Conservation (phyloP, 2,113 vertebrate genomes). For the Ptilonorhynchus violaceus region DNA sequence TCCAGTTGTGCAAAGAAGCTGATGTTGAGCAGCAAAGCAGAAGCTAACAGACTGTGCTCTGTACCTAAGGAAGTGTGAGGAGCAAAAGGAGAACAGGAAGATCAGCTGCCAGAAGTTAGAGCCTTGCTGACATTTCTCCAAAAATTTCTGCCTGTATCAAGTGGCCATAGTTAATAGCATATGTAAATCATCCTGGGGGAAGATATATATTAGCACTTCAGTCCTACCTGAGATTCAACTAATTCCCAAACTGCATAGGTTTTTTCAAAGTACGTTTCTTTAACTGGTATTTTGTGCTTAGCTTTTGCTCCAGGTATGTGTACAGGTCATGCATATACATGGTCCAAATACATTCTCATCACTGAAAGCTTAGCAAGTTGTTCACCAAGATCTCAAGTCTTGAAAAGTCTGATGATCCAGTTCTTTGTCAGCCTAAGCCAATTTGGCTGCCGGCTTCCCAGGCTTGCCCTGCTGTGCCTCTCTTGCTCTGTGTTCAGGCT, state of each 20-base stretch:
- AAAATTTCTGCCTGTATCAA: background rate
- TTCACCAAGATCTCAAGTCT: background rate
- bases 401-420: conserved; percentile 3
- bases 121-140: background rate
- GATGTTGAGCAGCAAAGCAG: background rate
- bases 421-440: background rate
- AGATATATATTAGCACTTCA: background rate
- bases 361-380: background rate
- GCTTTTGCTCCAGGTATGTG: background rate
- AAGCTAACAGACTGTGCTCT: background rate
- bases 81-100: background rate
- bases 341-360: background rate
- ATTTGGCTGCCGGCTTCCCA: background rate
- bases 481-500: background rate
- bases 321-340: background rate
- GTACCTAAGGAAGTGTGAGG: background rate
- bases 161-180: background rate
- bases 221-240: background rate
- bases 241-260: background rate
- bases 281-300: background rate
- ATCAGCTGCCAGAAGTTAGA: background rate
- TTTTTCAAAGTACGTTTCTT: background rate
- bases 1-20: background rate
- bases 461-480: conserved; percentile 8
- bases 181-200: background rate